Base-by-base conservation (phyloP, 2,113 vertebrate genomes). In the Gyps fulvus region DNA sequence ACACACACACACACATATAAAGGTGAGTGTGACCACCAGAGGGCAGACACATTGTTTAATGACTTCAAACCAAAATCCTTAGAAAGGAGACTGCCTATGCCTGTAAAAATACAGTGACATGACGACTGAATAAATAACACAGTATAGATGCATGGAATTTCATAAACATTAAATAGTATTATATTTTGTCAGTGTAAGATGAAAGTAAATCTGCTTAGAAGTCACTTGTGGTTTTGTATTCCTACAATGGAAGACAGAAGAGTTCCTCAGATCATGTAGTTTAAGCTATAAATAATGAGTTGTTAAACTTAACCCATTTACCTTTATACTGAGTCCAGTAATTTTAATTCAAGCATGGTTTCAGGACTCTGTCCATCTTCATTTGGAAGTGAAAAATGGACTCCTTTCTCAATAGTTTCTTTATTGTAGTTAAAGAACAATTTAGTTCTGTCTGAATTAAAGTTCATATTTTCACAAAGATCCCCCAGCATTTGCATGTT, bases 11-110 rank as follows among this genome's bases (percentile, higher is more conserved):
- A 36, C 36, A 59, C 20, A 10, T 16, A 11, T 3, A 25, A 71
- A 67, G 69, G 50, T 73, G 61, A 76, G 9, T 40, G 18, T 88
- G 66, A 86, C 97, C 97, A 97, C 82, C 83, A 97, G 96, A 95
- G 95, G 97, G 96, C 97, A 95, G 83, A 62, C 79, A 34, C 32
- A 93, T 70, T 90, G 90, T 83, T 93, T 73, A 89, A 54, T 61
- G 88, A 50, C 29, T 80, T 22, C 31, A 57, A 71, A 63, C 18
- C 19, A 40, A 87, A 76, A 69, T 47, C 7, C 61, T 72, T 57
- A 2, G 38, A 11, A 36, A 70, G 15, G 22, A 42, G 16, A 19
- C 17, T 20, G 9, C 40, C 15, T 32, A 3, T 82, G 45, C 13
- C 12, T 77, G 7, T 69, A 40, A 78, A 87, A 90, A 52, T 47